These are phyloP conservation scores for Cepaea hortensis DNA, from an alignment of 2,888 invertebrate genomes.

Conservation along the genomic window DNA sequence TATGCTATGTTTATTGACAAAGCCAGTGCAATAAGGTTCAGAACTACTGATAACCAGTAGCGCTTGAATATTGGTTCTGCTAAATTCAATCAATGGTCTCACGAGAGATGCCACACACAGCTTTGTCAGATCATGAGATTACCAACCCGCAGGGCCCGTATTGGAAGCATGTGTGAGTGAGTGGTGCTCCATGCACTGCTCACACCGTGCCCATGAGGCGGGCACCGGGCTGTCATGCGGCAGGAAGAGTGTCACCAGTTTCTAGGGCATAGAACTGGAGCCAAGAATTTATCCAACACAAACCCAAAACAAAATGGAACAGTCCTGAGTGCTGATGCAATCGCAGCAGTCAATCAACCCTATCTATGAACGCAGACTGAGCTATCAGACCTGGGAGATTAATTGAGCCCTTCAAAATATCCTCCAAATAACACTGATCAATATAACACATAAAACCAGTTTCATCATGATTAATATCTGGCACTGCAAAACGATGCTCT, in stretches of 20 bases:
- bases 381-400: no score
- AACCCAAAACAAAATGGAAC: not conserved
- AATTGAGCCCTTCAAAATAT: no score
- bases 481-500: no score
- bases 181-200: conserved; percentile 12
- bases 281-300: not conserved
- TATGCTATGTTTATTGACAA: not conserved
- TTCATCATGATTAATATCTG: no score
- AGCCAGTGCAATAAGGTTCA: not conserved
- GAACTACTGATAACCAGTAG: not conserved
- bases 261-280: not conserved
- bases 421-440: no score
- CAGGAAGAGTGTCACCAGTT: not conserved
- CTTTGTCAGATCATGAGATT: conserved; percentile 6
- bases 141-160: not conserved
- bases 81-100: conserved; percentile 14
- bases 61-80: not conserved
- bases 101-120: not conserved
- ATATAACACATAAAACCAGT: no score
- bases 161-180: not conserved
- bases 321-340: conserved; percentile 2
- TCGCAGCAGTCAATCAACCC: not conserved
- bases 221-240: not conserved
- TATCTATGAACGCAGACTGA: not conserved
- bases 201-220: conserved; percentile 11